Evolutionary conservation across 1,140 invertebrate species (phyloP), one percentile per base, ranked within the genome.

Genomic region (Drosophila hydei): DNA sequence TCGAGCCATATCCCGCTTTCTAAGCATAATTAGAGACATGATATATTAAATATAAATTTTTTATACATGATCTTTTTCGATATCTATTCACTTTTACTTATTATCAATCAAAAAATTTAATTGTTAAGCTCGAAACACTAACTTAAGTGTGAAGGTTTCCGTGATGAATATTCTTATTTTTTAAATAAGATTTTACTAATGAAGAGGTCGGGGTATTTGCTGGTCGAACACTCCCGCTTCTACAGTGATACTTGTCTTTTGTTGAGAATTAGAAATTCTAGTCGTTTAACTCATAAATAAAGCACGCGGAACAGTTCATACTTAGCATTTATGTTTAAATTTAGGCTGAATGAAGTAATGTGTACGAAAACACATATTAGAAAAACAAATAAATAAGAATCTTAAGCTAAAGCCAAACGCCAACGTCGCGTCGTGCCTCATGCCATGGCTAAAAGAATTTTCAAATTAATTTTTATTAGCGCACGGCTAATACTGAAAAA

Each of bases 401-500:
- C 77, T 77, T 77, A 85, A 81, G 81, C 75, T 77, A 58, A 68
- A 59, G 40, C 42, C 33, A 51, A 67, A 54, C 47, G 62, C 21
- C 54, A 54, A 65, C 36, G 30, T 33, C 33, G 23, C 19, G 47
- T 60, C 38, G 40, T 42, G 59, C 62, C 62, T 52, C 36, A 48
- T 52, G 52, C 64, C 65, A 77, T 64, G 75, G 70, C 70, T 72
- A 67, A 89, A 87, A 80, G 77, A 89, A 87, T 89, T 90, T 87
- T 89, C 77, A 80, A 89, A 90, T 89, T 89, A 87, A 89, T 90
- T 90, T 78, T 81, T 87, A 87, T 87, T 81, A 87, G 74, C 75
- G 60, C 71, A 58, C 67, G 67, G 81, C 70, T 87, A 87, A 85
- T 87, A 85, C 87, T 16, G 70, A 77, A 81, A 74, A 71, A 52